Evolutionary conservation across 1,140 invertebrate species (phyloP), one percentile per base, ranked within the genome.

Genomic region (Sitobion miscanthi): DNA sequence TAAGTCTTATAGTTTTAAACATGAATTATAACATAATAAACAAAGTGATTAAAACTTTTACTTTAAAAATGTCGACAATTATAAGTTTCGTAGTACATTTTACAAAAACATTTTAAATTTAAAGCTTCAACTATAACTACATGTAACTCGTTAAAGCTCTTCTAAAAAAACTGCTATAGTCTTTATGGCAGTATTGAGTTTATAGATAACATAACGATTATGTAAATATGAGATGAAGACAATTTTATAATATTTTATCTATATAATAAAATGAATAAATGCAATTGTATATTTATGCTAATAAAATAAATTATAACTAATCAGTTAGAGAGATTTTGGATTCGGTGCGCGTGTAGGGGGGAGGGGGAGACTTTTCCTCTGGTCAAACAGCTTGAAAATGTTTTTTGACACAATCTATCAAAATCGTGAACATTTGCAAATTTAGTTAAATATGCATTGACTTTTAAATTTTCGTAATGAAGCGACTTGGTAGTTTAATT

Each of bases 341-440:
- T 69, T n/a, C 11, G 14, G 30, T 1, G 4, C 3, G 4, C 0
- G 20, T 0, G 62, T 0, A 54, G 4, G 20, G 30, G 30, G 2
- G 7, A 2, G 1, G 25, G 1, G 8, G 23, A 4, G 23, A 62
- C 2, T 62, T 62, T 69, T 62, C 0, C 3, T 62, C 57, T 62
- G 8, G 23, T 62, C 25, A 62, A 62, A 30, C 9, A 30, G 2
- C 25, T 69, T 69, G 30, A 69, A 69, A 30, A 69, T 69, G 2
- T 30, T 69, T 30, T n/a, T 69, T 69, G 8, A 62, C 2, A 42
- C 42, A 42, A 42, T n/a, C 9, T 11, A 14, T 0, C 30, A 69
- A 69, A 6, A n/a, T n/a, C 9, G 3, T 62, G 9, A 30, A 62
- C 2, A 62, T n/a, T n/a, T 69, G 62, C 14, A 17, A n/a, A 69